Conservation (phyloP, 2,888 invertebrate genomes). For the Pelosia muscerda region DNA sequence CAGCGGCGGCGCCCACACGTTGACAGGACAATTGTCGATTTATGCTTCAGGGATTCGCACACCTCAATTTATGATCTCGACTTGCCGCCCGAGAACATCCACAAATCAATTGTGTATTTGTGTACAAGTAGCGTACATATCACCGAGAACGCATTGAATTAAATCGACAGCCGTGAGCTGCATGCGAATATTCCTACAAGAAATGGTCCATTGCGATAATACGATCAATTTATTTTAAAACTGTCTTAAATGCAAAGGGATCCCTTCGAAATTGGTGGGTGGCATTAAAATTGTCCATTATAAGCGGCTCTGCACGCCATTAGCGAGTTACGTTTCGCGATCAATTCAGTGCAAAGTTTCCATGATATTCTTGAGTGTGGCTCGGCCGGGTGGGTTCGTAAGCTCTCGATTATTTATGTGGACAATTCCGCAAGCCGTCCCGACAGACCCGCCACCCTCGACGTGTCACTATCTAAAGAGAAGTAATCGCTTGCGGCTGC, state of each 20-base stretch:
- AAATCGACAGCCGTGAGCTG: conserved; percentile 23
- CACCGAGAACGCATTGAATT: conserved; percentile 31
- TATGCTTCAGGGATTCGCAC: conserved; percentile 64
- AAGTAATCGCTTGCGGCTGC: conserved; percentile 80
- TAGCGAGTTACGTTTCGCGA: conserved; percentile 67
- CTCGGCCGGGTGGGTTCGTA: conserved; percentile 71
- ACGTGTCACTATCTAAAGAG: conserved; percentile 76
- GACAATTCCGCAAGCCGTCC: conserved; percentile 60
- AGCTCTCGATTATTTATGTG: conserved; percentile 83
- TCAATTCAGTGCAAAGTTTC: conserved; percentile 72
- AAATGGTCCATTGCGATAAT: conserved; percentile 32
- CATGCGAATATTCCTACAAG: conserved; percentile 14
- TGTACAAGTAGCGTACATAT: conserved; percentile 30
- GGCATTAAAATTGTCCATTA: conserved; percentile 54
- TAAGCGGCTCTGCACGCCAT: conserved; percentile 57
- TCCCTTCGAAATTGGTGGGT: conserved; percentile 32
- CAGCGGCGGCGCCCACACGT: conserved; percentile 62
- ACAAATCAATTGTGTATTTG: conserved; percentile 58
- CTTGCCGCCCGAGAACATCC: conserved; percentile 52
- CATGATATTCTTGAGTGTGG: conserved; percentile 66
- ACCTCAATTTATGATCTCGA: conserved; percentile 63
- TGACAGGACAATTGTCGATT: conserved; percentile 79
- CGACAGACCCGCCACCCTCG: conserved; percentile 54
- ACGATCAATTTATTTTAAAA: conserved; percentile 45
- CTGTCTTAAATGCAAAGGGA: conserved; percentile 35